A percentile compares a stretch with the other conserved stretches of the same genome.
These are phyloP conservation scores for Ophion slaviceki DNA, from an alignment of 2,888 invertebrate genomes.

Conservation along the genomic window DNA sequence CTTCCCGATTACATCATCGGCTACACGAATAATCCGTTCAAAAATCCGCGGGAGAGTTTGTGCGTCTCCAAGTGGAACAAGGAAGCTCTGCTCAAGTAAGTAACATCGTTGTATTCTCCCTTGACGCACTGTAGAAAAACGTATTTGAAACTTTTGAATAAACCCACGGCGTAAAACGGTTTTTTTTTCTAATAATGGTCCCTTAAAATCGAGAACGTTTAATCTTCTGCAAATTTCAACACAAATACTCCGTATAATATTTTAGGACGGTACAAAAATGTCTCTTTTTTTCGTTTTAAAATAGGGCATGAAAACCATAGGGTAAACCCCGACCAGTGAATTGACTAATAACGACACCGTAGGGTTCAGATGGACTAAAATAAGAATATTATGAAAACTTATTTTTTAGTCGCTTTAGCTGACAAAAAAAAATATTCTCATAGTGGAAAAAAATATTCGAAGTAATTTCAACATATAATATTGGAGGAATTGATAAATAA, in stretches of 20 bases:
- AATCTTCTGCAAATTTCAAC: neutral
- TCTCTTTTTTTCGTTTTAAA: too few species aligned
- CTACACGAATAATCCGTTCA: slow-evolving; percentile 85
- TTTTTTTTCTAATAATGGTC: neutral
- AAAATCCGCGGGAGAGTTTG: slow-evolving; percentile 85
- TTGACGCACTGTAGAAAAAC: neutral
- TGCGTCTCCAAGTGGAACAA: slow-evolving; percentile 86
- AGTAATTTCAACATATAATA: too few species aligned
- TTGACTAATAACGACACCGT: too few species aligned
- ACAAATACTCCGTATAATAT: neutral
- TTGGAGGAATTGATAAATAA: too few species aligned
- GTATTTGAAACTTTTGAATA: neutral
- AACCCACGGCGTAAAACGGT: neutral
- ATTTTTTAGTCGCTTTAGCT: too few species aligned
- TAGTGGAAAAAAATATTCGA: too few species aligned
- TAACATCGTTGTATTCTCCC: slow-evolving; percentile 9
- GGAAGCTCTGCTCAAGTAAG: slow-evolving; percentile 84
- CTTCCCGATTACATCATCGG: slow-evolving; percentile 91
- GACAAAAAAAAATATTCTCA: too few species aligned
- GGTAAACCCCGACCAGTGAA: too few species aligned
- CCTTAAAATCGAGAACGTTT: neutral
- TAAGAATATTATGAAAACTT: too few species aligned
- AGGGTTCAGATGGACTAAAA: too few species aligned
- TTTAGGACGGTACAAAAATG: too few species aligned
- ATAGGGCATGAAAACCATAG: too few species aligned